These are phyloP conservation scores for Epistrophella euchroma DNA, from an alignment of 2,888 invertebrate species.

Conservation along the genomic window DNA sequence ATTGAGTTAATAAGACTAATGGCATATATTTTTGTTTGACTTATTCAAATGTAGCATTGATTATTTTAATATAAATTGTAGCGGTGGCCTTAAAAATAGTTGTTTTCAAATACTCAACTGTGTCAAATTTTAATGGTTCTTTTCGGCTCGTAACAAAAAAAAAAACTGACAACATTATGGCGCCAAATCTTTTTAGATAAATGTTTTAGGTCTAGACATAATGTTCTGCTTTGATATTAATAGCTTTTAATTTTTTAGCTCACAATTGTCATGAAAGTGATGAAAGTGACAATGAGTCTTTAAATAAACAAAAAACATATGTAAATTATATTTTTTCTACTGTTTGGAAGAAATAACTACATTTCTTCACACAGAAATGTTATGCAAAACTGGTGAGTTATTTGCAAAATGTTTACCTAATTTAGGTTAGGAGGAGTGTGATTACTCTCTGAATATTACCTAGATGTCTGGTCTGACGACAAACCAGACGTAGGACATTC, in stretches of 20 bases:
- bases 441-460: too few relatives aligned
- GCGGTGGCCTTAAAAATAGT: conserved; percentile 8
- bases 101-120: conserved; percentile 9
- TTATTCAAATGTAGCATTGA: background rate
- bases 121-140: conserved; percentile 34
- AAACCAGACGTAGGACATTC: too few relatives aligned
- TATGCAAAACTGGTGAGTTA: too few relatives aligned
- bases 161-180: background rate
- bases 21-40: conserved; percentile 6
- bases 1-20: conserved; percentile 28
- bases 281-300: too few relatives aligned
- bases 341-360: too few relatives aligned
- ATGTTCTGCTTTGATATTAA: conserved; percentile 4
- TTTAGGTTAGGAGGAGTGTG: too few relatives aligned
- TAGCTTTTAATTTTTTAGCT: background rate
- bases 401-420: too few relatives aligned
- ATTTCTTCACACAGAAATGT: too few relatives aligned
- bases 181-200: conserved; percentile 30
- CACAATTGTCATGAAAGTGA: background rate
- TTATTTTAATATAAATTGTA: background rate
- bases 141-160: background rate
- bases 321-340: too few relatives aligned
- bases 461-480: too few relatives aligned
- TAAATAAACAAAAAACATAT: too few relatives aligned
- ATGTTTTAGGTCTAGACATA: conserved; percentile 24